Evolutionary conservation across 2,888 invertebrate genomes (phyloP).

Genomic region (Brenthis daphne): DNA sequence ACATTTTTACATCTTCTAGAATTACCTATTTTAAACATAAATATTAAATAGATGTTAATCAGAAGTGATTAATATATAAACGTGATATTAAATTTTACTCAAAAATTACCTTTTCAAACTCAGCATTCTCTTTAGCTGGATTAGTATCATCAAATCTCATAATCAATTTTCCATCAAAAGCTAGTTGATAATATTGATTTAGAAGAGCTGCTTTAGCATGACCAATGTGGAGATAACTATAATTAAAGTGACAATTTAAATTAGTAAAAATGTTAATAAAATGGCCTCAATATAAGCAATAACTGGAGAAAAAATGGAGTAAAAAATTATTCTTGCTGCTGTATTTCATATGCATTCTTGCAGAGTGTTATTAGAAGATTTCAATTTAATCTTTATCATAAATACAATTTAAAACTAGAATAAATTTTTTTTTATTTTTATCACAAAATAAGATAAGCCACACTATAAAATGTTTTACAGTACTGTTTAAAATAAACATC

Average conservation of each 20-base stretch:
- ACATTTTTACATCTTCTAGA: slow-evolving; percentile 93
- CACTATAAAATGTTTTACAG: no score
- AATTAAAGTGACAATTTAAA: slow-evolving; percentile 37
- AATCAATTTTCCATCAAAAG: slow-evolving; percentile 95
- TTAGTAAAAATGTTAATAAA: not conserved
- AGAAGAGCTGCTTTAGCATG: slow-evolving; percentile 99
- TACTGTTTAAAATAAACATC: not conserved
- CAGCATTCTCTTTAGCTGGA: slow-evolving; percentile 98
- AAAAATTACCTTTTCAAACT: slow-evolving; percentile 92
- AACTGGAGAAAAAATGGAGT: no score
- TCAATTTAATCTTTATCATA: no score
- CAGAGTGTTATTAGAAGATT: no score
- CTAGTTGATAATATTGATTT: slow-evolving; percentile 97
- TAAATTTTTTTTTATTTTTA: no score
- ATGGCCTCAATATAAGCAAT: no score
- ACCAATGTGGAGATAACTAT: slow-evolving; percentile 95
- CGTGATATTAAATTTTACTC: not conserved
- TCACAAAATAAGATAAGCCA: no score
- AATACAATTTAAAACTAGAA: no score
- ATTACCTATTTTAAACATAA: slow-evolving; percentile 81
- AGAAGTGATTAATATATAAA: no score
- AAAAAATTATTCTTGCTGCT: no score
- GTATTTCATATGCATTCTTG: no score
- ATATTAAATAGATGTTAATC: slow-evolving; percentile 41
- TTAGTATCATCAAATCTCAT: slow-evolving; percentile 99